Conservation (phyloP, 2,113 vertebrate species). For the Picathartes gymnocephalus region DNA sequence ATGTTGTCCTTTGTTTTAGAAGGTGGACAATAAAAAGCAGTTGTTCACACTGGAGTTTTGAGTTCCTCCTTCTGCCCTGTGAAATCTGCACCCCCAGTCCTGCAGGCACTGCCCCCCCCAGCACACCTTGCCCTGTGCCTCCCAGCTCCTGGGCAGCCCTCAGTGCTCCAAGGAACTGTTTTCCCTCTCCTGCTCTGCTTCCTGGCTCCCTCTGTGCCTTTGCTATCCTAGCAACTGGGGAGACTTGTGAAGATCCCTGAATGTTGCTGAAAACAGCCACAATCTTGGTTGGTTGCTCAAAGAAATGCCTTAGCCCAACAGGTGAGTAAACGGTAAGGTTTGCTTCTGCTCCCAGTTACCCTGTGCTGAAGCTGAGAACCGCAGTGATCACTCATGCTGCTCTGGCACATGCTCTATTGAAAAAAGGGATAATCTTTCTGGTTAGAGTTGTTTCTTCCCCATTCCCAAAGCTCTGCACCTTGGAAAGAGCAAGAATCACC, state of each 20-base stretch:
- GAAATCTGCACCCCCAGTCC: not conserved
- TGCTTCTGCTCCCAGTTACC: not conserved
- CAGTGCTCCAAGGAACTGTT: not conserved
- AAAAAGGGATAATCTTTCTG: not conserved
- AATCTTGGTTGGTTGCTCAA: not conserved
- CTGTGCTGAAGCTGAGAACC: not conserved
- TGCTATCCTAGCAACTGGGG: not conserved
- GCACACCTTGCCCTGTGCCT: accelerated
- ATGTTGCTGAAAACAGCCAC: not conserved
- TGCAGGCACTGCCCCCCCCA: not conserved
- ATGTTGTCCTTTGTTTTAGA: not conserved
- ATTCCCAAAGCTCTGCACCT: not conserved
- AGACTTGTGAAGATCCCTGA: not conserved
- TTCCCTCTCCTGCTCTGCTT: not conserved
- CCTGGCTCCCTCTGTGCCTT: not conserved
- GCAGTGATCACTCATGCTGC: not conserved
- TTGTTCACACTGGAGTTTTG: not conserved
- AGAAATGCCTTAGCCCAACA: not conserved
- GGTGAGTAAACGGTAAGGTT: not conserved
- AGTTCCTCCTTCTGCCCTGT: not conserved
- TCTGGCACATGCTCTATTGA: not conserved
- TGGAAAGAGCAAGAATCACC: not conserved
- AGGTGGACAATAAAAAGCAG: not conserved
- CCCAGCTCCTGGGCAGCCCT: not conserved
- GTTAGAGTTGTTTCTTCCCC: not conserved